Evolutionary conservation across 2,888 invertebrate genomes (phyloP).

Genomic region (Erebia palarica): DNA sequence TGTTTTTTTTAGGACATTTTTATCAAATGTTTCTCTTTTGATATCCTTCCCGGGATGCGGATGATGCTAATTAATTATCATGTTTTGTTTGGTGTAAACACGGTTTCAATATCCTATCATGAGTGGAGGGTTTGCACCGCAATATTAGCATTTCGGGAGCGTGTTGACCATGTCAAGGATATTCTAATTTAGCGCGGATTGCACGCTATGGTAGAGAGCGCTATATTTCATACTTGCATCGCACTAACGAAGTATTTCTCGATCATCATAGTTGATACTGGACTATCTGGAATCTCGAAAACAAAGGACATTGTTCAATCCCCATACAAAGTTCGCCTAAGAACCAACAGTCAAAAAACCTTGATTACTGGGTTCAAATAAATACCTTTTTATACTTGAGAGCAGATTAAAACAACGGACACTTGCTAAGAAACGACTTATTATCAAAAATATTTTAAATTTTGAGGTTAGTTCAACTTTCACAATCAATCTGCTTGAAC

Average conservation of each 20-base stretch:
- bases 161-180: constrained; percentile 8
- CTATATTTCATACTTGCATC: background rate
- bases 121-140: constrained; percentile 16
- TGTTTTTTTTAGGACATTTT: constrained; percentile 51
- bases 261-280: background rate
- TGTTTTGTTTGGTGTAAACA: constrained; percentile 30
- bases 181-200: constrained; percentile 1
- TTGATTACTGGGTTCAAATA: no score
- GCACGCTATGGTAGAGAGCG: background rate
- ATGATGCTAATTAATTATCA: constrained; percentile 30
- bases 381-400: no score
- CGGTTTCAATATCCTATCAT: constrained; percentile 17
- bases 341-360: no score
- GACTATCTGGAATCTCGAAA: no score
- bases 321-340: no score
- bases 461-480: no score
- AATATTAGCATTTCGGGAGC: constrained; percentile 11
- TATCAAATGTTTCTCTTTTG: constrained; percentile 52
- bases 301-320: no score
- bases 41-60: constrained; percentile 40
- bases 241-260: background rate
- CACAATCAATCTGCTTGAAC: no score
- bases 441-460: no score
- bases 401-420: no score
- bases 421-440: no score